Evolutionary conservation across 2,797 vertebrate genomes (phyloP).

Genomic region (Bradypus variegatus): DNA sequence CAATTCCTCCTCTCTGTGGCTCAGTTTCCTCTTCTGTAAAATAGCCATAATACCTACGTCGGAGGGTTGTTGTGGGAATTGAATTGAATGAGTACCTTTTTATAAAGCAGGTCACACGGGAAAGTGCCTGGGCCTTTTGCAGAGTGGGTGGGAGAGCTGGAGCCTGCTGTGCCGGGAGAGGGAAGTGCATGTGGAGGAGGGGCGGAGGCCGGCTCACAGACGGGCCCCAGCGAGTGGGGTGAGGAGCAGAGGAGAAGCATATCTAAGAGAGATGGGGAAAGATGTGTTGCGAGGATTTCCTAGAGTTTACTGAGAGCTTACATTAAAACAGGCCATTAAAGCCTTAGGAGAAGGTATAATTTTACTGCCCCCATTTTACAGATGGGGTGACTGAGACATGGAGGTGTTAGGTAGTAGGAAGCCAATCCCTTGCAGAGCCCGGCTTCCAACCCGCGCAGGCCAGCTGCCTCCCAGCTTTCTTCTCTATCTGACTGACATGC

Average conservation of each 20-base stretch:
- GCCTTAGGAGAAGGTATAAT: neutral
- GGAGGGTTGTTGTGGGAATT: neutral
- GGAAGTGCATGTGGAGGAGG: no score
- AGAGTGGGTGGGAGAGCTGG: neutral
- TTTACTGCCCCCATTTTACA: neutral
- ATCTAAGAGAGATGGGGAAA: neutral
- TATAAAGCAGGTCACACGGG: neutral
- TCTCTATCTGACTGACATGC: neutral
- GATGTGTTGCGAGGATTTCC: neutral
- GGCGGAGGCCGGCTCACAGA: neutral
- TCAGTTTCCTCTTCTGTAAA: slow-evolving; percentile 20
- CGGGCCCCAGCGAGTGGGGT: neutral
- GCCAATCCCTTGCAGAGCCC: neutral
- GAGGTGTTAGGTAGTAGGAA: neutral
- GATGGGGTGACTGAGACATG: neutral
- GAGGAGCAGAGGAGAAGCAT: neutral
- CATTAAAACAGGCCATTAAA: neutral
- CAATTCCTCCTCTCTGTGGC: neutral
- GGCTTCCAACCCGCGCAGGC: neutral
- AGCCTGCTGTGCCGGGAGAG: neutral
- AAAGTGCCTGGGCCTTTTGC: neutral
- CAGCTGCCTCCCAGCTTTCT: neutral
- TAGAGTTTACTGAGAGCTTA: neutral
- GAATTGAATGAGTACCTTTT: neutral
- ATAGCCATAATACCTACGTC: neutral